Base-by-base conservation (phyloP, 2,888 invertebrate species). In the Philaethria dido region DNA sequence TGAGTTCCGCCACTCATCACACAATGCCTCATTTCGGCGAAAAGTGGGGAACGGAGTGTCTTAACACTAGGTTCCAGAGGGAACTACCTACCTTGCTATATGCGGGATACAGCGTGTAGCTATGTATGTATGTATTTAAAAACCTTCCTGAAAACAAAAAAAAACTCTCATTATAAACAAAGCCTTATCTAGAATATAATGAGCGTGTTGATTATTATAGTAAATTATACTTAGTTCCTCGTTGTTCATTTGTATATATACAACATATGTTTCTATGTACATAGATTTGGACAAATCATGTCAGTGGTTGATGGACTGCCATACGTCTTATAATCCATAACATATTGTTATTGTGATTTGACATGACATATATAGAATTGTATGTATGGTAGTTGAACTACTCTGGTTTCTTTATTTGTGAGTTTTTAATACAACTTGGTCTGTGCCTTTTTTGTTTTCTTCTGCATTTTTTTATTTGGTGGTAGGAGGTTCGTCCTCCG, bases 331-430 rank as follows among this genome's bases (percentile, higher is more conserved):
- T 60, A 60, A 60, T 47, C 45, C 22, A 3, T 22, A 29, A 25
- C 60, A 47, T 33, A 44, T 45, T 47, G 60, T 47, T 60, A 45
- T 45, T 59, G 13, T 18, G 45, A 60, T 33, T 45, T 60, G 33
- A 60, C 80, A 80, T 3, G 45, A 60, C 45, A 18, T 45, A 18
- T 29, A 60, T 33, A 29, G n/a, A 0, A 29, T 3, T 29, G 11
- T 29, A 52, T 29, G n/a, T 9, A 9, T 2, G 22, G 11, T 48
- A 48, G 47, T 6, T 29, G 16, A n/a, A 3, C 3, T 25, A 2
- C 3, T n/a, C n/a, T n/a, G n/a, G n/a, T n/a, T n/a, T n/a, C n/a
- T n/a, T n/a, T n/a, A n/a, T n/a, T n/a, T n/a, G n/a, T n/a, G n/a
- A n/a, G n/a, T n/a, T n/a, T n/a, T n/a, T n/a, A n/a, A n/a, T n/a